Conservation (phyloP, 2,113 vertebrate species). For the Hyaena hyaena region DNA sequence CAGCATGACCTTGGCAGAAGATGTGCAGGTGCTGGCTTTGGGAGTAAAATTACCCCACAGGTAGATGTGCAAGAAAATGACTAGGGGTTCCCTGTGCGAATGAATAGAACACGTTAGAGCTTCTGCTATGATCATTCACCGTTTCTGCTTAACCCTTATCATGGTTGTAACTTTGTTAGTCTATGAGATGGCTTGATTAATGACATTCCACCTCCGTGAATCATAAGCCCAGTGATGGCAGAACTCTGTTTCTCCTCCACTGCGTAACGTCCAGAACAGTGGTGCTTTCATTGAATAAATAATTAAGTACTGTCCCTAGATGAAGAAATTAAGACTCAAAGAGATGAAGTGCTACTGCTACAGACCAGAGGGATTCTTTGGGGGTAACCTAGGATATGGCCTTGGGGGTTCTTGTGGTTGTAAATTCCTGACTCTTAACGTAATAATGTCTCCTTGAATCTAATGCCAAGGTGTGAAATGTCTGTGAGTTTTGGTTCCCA, state of each 20-base stretch:
- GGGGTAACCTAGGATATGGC: not conserved
- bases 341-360: not conserved
- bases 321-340: not conserved
- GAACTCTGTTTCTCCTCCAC: not conserved
- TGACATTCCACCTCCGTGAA: not conserved
- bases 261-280: too few species aligned
- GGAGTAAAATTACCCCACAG: not conserved
- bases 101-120: too few species aligned
- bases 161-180: not conserved
- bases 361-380: not conserved
- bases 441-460: not conserved
- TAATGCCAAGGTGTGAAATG: not conserved
- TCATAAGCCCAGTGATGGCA: not conserved
- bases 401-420: not conserved
- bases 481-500: not conserved
- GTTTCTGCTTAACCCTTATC: not conserved
- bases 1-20: not conserved
- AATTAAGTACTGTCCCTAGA: not conserved
- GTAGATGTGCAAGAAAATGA: not conserved
- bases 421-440: not conserved
- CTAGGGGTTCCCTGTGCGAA: not conserved
- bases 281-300: not conserved
- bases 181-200: not conserved
- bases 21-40: not conserved
- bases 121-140: fast-evolving